A percentile compares a stretch with the other conserved stretches of the same genome.
Evolutionary conservation across 1,140 invertebrate species (phyloP).

Genomic region (Calycopis cecrops): DNA sequence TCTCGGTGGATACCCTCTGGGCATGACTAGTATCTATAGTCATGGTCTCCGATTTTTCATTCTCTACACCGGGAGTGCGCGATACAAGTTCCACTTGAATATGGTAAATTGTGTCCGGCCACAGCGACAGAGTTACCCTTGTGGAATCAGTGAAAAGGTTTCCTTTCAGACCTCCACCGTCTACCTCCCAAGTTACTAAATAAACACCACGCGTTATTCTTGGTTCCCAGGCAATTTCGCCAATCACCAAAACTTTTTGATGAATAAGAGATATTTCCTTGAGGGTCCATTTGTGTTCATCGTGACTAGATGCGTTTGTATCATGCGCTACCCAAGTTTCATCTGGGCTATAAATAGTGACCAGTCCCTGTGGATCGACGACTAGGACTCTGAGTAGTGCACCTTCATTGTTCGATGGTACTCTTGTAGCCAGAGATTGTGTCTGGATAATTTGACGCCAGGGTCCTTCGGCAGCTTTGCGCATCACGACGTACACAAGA

Average conservation of each 20-base stretch:
- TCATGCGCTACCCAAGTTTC: slow-evolving; percentile 78
- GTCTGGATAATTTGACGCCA: slow-evolving; percentile 82
- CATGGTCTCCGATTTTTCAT: slow-evolving; percentile 78
- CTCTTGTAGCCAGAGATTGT: slow-evolving; percentile 75
- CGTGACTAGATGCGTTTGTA: slow-evolving; percentile 72
- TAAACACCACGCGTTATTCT: slow-evolving; percentile 80
- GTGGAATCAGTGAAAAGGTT: slow-evolving; percentile 89
- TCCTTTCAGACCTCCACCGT: slow-evolving; percentile 87
- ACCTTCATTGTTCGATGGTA: slow-evolving; percentile 76
- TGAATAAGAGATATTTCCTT: slow-evolving; percentile 81
- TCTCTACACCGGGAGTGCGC: slow-evolving; percentile 75
- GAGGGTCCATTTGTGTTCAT: slow-evolving; percentile 76
- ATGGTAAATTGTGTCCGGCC: slow-evolving; percentile 87
- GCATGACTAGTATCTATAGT: slow-evolving; percentile 77
- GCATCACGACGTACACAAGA: slow-evolving; percentile 82
- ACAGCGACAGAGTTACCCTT: slow-evolving; percentile 84
- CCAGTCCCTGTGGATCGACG: slow-evolving; percentile 79
- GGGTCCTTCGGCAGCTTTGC: slow-evolving; percentile 76
- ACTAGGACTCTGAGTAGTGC: slow-evolving; percentile 79
- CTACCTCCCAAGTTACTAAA: slow-evolving; percentile 89
- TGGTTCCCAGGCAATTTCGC: slow-evolving; percentile 84
- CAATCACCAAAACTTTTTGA: slow-evolving; percentile 83
- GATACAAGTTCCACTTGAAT: slow-evolving; percentile 83
- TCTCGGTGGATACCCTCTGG: slow-evolving; percentile 77
- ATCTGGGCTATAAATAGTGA: slow-evolving; percentile 81